A percentile compares a stretch with the other conserved stretches of the same genome.
Evolutionary conservation across 2,797 vertebrate species (phyloP).

Genomic region (Smutsia temminckii): DNA sequence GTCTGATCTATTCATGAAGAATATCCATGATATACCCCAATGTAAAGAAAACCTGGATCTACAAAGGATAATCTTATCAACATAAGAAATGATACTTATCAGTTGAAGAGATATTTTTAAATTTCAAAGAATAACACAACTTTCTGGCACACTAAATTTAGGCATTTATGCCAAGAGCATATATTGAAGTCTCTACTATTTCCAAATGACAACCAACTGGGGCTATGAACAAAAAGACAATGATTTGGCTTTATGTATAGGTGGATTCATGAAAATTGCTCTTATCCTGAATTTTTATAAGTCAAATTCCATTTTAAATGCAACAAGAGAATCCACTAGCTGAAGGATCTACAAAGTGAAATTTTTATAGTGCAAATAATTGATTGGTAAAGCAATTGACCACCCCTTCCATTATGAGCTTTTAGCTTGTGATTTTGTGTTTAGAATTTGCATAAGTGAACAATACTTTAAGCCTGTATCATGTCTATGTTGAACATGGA

Average conservation of each 20-base stretch:
- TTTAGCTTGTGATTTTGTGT: conserved; percentile 3
- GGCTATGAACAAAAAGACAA: conserved; percentile 15
- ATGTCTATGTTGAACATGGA: not conserved
- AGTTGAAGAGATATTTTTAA: not conserved
- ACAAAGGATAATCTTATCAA: conserved; percentile 4
- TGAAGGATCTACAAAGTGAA: conserved; percentile 26
- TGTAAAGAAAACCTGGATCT: conserved; percentile 40
- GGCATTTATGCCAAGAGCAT: not conserved
- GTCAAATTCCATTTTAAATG: conserved; percentile 22
- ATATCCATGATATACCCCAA: not conserved
- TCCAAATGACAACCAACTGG: conserved; percentile 33
- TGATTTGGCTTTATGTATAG: not conserved
- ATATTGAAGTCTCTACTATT: not conserved
- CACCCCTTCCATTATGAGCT: not conserved
- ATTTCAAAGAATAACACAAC: conserved; percentile 45
- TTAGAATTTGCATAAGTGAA: not conserved
- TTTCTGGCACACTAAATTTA: conserved; percentile 37
- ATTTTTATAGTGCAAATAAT: not conserved
- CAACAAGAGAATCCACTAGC: not conserved
- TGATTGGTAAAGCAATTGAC: not conserved
- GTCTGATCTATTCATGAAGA: not conserved
- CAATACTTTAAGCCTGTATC: not conserved
- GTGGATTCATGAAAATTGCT: conserved; percentile 20
- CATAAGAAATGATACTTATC: not conserved
- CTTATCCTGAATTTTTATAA: conserved; percentile 28